Evolutionary conservation across 2,888 invertebrate species (phyloP), one percentile per base, ranked within the genome.

Genomic region (Caenorhabditis afra): DNA sequence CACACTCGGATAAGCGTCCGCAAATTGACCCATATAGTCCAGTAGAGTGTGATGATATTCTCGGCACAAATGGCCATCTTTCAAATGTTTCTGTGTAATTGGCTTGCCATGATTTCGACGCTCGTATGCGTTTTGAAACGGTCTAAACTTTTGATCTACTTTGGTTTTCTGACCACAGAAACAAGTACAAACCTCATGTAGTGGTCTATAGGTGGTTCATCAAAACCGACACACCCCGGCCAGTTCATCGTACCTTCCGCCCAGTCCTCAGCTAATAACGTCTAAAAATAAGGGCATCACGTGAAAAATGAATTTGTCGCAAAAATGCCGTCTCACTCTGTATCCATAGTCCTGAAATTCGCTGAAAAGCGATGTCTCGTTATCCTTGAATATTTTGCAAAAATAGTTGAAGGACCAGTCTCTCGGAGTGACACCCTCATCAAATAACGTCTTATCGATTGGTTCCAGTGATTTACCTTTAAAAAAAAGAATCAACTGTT

Each of bases 181-280:
- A 14, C 7, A 44, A 29, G 35, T 14, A 29, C 29, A 7, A 29
- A 81, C 73, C 82, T 71, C 86, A 86, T 85, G 66, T 82, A 81
- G 76, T 87, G 87, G 39, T 85, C 82, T 5, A 75, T 73, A 1
- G 85, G 85, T 20, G 66, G 79, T 20, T 81, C 67, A 16, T 76
- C 67, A 53, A 86, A 87, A 1, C 86, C 87, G 22, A 66, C 59
- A 55, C 87, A 87, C n/a, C 68, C 68, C 20, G 83, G 84, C 81
- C 82, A 86, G 58, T 86, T 86, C 59, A 86, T 78, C 3, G 82
- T 82, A 8, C 85, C 86, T n/a, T 65, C 49, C 0, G 84, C 82
- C 86, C 85, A 86, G 62, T 87, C 87, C 64, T 87, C 86, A 0
- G 81, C 82, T 22, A 84, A 76, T 23, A 85, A 44, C 4, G 85